Percentiles rank a stretch among this genome's conserved stretches.
Conservation (phyloP, 2,113 vertebrate genomes). For the Ptilonorhynchus violaceus region DNA sequence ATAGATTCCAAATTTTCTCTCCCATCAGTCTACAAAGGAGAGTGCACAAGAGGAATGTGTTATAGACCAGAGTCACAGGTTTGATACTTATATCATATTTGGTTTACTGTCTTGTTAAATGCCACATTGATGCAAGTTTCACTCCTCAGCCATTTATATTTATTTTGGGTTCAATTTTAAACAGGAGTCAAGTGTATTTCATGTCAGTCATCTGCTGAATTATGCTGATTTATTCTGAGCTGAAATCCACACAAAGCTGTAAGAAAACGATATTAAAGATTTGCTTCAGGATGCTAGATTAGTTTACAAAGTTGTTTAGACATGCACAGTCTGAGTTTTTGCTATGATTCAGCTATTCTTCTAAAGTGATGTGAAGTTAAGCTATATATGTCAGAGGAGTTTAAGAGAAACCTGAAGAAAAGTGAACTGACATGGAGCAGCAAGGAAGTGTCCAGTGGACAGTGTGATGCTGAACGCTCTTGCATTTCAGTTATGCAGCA, state of each 20-base stretch:
- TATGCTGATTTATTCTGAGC: neutral
- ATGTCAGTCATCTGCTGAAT: neutral
- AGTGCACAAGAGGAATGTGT: neutral
- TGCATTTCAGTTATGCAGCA: accelerated
- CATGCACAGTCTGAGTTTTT: neutral
- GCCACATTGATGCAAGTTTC: neutral
- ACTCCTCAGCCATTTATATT: neutral
- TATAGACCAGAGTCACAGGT: neutral
- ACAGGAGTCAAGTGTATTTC: neutral
- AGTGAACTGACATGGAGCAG: neutral
- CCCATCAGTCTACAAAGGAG: neutral
- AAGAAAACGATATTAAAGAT: neutral
- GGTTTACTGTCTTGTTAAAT: neutral
- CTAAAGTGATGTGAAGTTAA: neutral
- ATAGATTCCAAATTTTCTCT: neutral
- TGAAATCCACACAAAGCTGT: neutral
- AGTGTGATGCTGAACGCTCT: neutral
- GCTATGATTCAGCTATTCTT: neutral
- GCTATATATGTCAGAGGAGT: neutral
- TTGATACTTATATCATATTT: neutral
- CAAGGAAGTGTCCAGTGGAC: neutral
- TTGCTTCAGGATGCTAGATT: neutral
- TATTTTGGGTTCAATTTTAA: neutral
- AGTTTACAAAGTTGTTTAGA: neutral
- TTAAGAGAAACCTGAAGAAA: neutral